A percentile compares a stretch with the other conserved stretches of the same genome.
Evolutionary conservation across 2,113 vertebrate species (phyloP).

Genomic region (Podarcis cretensis): DNA sequence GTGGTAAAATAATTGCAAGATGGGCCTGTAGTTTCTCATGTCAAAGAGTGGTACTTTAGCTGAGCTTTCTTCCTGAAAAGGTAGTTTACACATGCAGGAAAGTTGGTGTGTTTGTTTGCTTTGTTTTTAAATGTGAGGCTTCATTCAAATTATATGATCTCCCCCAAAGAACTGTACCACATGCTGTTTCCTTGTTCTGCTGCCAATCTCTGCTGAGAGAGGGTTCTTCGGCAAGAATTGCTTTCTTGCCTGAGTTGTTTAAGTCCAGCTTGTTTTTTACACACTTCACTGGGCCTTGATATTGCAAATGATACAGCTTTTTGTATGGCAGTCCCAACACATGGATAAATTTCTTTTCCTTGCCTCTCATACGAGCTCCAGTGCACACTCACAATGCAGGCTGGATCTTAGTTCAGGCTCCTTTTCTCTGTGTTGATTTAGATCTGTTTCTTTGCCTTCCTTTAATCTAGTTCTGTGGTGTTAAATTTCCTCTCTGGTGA

Average conservation of each 20-base stretch:
- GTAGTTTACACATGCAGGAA: neutral
- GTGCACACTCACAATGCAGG: conserved; percentile 33
- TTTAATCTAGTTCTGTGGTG: conserved; percentile 34
- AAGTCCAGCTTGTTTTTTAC: neutral
- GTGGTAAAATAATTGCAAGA: neutral
- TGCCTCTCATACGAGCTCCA: neutral
- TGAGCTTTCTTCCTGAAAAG: neutral
- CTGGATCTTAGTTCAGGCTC: conserved; percentile 41
- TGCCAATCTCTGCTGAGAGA: neutral
- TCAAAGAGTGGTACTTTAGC: neutral
- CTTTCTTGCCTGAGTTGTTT: neutral
- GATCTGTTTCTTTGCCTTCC: conserved; percentile 45
- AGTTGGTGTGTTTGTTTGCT: neutral
- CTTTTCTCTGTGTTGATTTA: conserved; percentile 40
- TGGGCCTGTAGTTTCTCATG: neutral
- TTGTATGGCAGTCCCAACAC: neutral
- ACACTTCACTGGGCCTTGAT: conserved; percentile 39
- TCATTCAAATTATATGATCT: neutral
- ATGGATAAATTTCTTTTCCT: conserved; percentile 46
- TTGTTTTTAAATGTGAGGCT: neutral
- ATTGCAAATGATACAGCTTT: conserved; percentile 32
- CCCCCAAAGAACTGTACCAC: neutral
- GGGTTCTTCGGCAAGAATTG: neutral
- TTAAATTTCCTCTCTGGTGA: conserved; percentile 31
- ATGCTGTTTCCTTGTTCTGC: neutral